Evolutionary conservation across 2,888 invertebrate genomes (phyloP), one percentile per base, ranked within the genome.

Genomic region (Lepidochrysops patricia): DNA sequence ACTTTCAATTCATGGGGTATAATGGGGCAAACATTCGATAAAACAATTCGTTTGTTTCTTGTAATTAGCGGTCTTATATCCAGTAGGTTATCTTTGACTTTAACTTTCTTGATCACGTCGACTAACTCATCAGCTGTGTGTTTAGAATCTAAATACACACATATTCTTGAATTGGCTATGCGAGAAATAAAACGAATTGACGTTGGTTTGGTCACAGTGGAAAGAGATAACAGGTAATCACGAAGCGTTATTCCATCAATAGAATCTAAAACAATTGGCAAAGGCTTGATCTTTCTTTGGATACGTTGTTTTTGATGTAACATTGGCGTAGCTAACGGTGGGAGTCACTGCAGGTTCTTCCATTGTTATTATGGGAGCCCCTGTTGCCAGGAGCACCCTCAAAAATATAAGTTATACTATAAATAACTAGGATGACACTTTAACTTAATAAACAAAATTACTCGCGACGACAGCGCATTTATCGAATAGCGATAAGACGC

Each of bases 261-360:
- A 12, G 64, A 60, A 26, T 64, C 61, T 13, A 63, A 6, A 12
- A 65, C n/a, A n/a, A n/a, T n/a, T n/a, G n/a, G n/a, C 48, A n/a
- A 64, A 60, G 29, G 66, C 66, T 62, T 66, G 66, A 43, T 64
- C 66, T 61, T 66, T 66, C 43, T 60, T 66, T 2, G 43, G 43
- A 19, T 43, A 43, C 13, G 19, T 15, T 7, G 15, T n/a, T n/a
- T n/a, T n/a, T n/a, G n/a, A n/a, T n/a, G n/a, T 32, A 9, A 32
- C 32, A 34, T 34, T 34, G 34, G 34, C 34, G 34, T 34, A 34
- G 34, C 34, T 34, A n/a, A 34, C 34, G 34, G 34, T 34, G 34
- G 34, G 34, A 2, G n/a, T 34, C n/a, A 34, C 34, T 34, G 34
- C 12, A 34, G 34, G 34, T 34, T 34, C 34, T n/a, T 32, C 9